Evolutionary conservation across 2,113 vertebrate genomes (phyloP).

Genomic region (Promerops cafer): DNA sequence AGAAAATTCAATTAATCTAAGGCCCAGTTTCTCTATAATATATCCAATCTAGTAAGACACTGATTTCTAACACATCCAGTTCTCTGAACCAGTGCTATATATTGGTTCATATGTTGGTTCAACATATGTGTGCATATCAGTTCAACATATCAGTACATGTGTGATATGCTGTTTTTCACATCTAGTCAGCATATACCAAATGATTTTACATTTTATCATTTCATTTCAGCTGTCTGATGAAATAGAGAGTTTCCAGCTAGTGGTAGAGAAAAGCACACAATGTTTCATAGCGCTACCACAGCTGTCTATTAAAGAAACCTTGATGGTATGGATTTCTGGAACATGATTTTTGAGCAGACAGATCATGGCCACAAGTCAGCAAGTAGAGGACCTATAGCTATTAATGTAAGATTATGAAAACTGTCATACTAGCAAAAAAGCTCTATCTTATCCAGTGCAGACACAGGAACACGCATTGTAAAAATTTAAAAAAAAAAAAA

Average conservation of each 20-base stretch:
- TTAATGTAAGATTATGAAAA: not conserved
- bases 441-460: not conserved
- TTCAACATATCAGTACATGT: accelerated
- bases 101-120: not conserved
- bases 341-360: not conserved
- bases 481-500: not conserved
- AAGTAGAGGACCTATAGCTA: not conserved
- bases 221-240: not conserved
- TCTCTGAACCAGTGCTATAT: not conserved
- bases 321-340: not conserved
- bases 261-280: not conserved
- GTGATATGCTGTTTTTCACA: not conserved
- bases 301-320: not conserved
- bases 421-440: not conserved
- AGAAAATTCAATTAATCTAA: not conserved
- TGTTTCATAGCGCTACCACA: not conserved
- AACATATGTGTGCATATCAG: not conserved
- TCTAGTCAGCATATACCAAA: not conserved
- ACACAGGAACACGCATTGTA: accelerated
- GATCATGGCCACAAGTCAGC: not conserved
- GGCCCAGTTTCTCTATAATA: not conserved
- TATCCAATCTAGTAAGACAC: not conserved
- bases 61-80: not conserved
- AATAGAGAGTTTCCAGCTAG: not conserved
- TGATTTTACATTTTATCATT: not conserved